Evolutionary conservation across 64 coral and sea anemone genomes (phyloP), one percentile per base, ranked within the genome.

Genomic region (Porites australiensis): DNA sequence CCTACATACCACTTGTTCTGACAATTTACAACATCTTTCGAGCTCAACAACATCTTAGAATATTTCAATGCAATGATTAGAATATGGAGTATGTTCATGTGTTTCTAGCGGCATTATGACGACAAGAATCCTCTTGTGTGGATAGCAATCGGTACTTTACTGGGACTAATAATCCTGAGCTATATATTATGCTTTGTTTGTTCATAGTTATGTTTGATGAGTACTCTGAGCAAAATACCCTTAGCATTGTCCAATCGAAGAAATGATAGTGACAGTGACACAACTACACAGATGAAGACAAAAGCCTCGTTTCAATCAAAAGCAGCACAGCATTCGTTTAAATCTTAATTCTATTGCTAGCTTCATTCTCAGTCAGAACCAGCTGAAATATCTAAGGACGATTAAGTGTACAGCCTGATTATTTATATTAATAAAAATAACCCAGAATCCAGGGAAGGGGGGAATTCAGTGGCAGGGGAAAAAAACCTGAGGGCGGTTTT

Each of bases 1-100:
- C 86, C 20, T 92, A 92, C 60, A 22, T 86, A 53, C 90, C 90
- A 20, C 45, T 93, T 23, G 62, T 87, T 45, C 82, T 93, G 6
- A 61, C 82, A 7, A 86, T 86, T n/a, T 93, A 93, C 72, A 86
- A 51, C 63, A 16, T 66, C 82, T 11, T 87, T 93, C 61, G 77
- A 87, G 23, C 21, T 77, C 5, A 92, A 92, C 43, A 55, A 85
- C 44, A 85, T 85, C 63, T 50, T 27, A 18, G 79, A 74, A 52
- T 93, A 93, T 46, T 93, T 77, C 64, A 58, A 75, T 50, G 90
- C 79, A 62, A 87, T 93, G 21, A 76, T 93, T 13, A 71, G 82
- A 48, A 86, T 86, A 6, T 86, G 71, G 81, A 62, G 50, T 52
- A 84, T 93, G 90, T 93, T 93, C 64, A 37, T 52, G 18, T 87